A percentile compares a stretch with the other conserved stretches of the same genome.
Evolutionary conservation across 1,140 invertebrate species (phyloP).

Genomic region (Dufourea novaeangliae): DNA sequence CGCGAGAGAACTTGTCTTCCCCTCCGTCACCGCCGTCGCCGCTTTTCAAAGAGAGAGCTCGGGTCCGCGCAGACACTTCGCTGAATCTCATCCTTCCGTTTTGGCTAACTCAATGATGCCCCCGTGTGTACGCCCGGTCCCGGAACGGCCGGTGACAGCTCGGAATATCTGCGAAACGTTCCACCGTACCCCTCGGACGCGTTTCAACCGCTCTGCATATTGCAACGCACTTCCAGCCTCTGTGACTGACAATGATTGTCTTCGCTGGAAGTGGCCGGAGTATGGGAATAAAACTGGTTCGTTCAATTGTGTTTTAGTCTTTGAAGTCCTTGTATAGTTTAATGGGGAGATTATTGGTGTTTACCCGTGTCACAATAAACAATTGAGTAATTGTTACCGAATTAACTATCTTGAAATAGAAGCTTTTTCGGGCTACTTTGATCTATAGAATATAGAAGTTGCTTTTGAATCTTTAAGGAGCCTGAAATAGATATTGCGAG

Average conservation of each 20-base stretch:
- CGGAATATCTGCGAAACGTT: slow-evolving; percentile 5
- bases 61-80: slow-evolving; percentile 27
- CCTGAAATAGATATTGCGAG: no score
- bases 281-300: no score
- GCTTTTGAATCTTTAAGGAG: no score
- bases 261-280: not conserved
- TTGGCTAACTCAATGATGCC: slow-evolving; percentile 42
- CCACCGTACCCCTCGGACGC: not conserved
- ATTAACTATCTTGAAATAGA: no score
- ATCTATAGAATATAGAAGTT: no score
- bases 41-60: slow-evolving; percentile 17
- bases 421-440: no score
- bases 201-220: not conserved
- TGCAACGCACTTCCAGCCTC: not conserved
- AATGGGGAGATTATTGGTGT: no score
- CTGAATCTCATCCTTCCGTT: slow-evolving; percentile 44
- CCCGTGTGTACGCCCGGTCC: slow-evolving; percentile 19
- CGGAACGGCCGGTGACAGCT: slow-evolving; percentile 1
- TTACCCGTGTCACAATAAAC: no score
- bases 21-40: not conserved
- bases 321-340: no score
- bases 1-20: slow-evolving; percentile 16
- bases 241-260: not conserved
- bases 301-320: no score
- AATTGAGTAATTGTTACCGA: no score